These are phyloP conservation scores for Crematogaster levior DNA, from an alignment of 2,888 invertebrate genomes.

Conservation along the genomic window DNA sequence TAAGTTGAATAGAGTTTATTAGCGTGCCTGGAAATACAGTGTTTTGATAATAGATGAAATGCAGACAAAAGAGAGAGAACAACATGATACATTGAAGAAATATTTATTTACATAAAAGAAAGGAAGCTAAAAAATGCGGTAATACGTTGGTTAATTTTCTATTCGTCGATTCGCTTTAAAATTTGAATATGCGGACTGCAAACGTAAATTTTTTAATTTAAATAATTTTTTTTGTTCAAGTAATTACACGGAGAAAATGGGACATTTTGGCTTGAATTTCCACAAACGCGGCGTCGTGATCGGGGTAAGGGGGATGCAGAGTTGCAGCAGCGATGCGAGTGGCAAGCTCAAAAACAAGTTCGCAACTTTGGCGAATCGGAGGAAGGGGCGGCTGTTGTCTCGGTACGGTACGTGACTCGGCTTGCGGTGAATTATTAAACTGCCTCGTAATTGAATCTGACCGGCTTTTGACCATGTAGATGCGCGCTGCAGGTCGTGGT, in stretches of 20 bases:
- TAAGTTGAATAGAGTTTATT: slow-evolving; percentile 25
- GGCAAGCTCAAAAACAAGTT: slow-evolving; percentile 74
- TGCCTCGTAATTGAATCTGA: slow-evolving; percentile 79
- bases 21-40: background rate
- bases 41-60: background rate
- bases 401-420: slow-evolving; percentile 72
- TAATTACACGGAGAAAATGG: slow-evolving; percentile 9
- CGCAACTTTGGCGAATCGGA: slow-evolving; percentile 60
- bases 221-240: slow-evolving; percentile 33
- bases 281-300: slow-evolving; percentile 15
- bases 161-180: background rate
- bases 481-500: slow-evolving; percentile 64
- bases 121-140: background rate
- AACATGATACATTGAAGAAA: background rate
- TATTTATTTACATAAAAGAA: background rate
- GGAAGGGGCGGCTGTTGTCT: slow-evolving; percentile 55
- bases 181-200: background rate
- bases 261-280: slow-evolving; percentile 31
- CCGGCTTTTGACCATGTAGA: slow-evolving; percentile 78
- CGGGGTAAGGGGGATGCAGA: slow-evolving; percentile 1
- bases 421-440: slow-evolving; percentile 78
- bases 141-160: background rate
- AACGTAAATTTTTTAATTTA: slow-evolving; percentile 11
- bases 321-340: slow-evolving; percentile 49
- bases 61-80: background rate